Conservation (phyloP, 2,888 invertebrate species). For the Pecten maximus region DNA sequence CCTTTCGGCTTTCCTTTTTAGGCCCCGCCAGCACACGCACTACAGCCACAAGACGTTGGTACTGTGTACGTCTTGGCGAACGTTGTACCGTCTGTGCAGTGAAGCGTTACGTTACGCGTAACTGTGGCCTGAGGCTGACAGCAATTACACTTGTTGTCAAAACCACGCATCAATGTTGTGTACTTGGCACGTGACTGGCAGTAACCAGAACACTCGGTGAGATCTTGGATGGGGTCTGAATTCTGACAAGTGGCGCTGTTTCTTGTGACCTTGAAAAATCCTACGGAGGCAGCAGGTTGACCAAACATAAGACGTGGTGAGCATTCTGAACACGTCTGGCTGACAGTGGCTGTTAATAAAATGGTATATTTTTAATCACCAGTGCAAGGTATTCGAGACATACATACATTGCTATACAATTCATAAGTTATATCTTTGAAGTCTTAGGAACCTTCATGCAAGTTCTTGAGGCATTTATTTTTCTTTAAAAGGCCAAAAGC, state of each 20-base stretch:
- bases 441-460: too few species aligned
- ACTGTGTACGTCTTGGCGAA: slow-evolving; percentile 66
- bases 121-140: slow-evolving; percentile 67
- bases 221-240: slow-evolving; percentile 64
- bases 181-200: slow-evolving; percentile 70
- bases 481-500: too few species aligned
- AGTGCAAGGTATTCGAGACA: too few species aligned
- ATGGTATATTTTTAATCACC: too few species aligned
- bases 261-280: slow-evolving; percentile 67
- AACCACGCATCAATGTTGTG: slow-evolving; percentile 66
- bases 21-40: slow-evolving; percentile 63
- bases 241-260: slow-evolving; percentile 68
- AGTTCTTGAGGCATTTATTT: too few species aligned
- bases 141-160: slow-evolving; percentile 70
- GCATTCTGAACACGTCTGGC: slow-evolving; percentile 65
- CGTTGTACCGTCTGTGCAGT: slow-evolving; percentile 69
- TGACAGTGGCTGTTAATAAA: slow-evolving; percentile 47
- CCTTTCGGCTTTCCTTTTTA: not conserved
- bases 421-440: too few species aligned
- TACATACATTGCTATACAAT: too few species aligned
- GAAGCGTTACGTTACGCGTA: slow-evolving; percentile 62
- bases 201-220: slow-evolving; percentile 73
- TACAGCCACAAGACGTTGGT: slow-evolving; percentile 70
- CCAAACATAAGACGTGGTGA: slow-evolving; percentile 68
- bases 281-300: slow-evolving; percentile 64